Conservation (phyloP, 1,140 invertebrate species). For the Temnothorax longispinosus region DNA sequence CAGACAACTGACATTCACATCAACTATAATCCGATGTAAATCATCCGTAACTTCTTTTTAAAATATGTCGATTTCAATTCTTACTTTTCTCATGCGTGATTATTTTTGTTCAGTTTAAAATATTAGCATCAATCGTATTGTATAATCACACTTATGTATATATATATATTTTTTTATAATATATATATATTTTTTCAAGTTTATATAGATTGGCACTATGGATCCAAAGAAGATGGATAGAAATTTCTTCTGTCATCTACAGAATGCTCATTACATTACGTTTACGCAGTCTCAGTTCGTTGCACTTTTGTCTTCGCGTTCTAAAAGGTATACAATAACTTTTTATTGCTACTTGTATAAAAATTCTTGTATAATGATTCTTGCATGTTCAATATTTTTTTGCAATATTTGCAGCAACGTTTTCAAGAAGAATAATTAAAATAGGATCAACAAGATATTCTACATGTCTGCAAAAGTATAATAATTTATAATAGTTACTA, state of each 20-base stretch:
- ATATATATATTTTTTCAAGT: not conserved
- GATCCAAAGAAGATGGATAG: not conserved
- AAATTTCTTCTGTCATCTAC: not conserved
- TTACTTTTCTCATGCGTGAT: not conserved
- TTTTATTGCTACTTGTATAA: not conserved
- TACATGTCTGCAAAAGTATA: not conserved
- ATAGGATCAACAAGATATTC: not conserved
- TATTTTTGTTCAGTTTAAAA: not conserved
- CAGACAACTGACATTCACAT: not conserved
- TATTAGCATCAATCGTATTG: not conserved
- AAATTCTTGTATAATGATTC: not conserved
- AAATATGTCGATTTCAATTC: not conserved
- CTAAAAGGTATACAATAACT: not conserved
- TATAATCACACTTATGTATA: not conserved
- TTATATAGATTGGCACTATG: not conserved
- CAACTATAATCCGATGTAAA: not conserved
- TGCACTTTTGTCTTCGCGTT: not conserved
- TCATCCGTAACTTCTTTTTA: not conserved
- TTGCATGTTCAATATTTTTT: not conserved
- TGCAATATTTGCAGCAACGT: not conserved
- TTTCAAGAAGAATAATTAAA: not conserved
- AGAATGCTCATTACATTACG: not conserved
- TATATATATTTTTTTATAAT: not conserved
- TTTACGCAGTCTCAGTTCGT: not conserved
- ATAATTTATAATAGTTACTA: not conserved